Base-by-base conservation (phyloP, 2,888 invertebrate species). In the Calameuta pallipes region DNA sequence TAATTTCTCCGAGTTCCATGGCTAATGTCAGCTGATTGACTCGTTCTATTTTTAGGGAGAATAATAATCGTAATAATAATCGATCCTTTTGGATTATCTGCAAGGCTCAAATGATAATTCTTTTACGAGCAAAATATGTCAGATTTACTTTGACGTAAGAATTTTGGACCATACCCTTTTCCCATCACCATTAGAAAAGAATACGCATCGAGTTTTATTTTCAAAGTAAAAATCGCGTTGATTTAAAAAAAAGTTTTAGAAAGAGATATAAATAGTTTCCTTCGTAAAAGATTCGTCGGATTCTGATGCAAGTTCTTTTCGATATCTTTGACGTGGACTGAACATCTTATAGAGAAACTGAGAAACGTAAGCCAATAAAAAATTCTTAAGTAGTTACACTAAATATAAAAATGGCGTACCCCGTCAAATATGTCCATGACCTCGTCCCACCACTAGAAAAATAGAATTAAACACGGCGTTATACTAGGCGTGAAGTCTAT, bases 361-460 rank as follows among this genome's bases (percentile, higher is more conserved):
- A 41, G 41, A 15, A 41, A 15, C 15, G 23, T 56, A 56, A 56
- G 56, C 56, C 23, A 23, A 56, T 56, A 56, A 56, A 2, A 23
- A 56, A 23, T 23, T 34, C 73, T 81, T 77, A 76, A 77, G 70
- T 75, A 75, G 73, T 36, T 82, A 80, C 75, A n/a, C 69, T 78
- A 82, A 81, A 77, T 82, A 83, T 82, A 92, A 93, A 93, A 92
- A 89, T 90, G 92, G 94, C 96, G 95, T 97, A 97, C 97, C 96
- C 96, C 97, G 92, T 97, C 97, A 95, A 97, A 97, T 94, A 97
- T 97, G 94, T 97, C 97, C 96, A 97, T 96, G 94, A 97, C 96
- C 95, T 97, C 97, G 95, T 97, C 97, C 97, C 97, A 97, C 97
- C 97, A 97, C 97, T 97, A 96, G 94, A 97, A 96, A 92, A 94